Conservation (phyloP, 92 coral and sea anemone genomes). For the Epizoanthus stellaris region DNA sequence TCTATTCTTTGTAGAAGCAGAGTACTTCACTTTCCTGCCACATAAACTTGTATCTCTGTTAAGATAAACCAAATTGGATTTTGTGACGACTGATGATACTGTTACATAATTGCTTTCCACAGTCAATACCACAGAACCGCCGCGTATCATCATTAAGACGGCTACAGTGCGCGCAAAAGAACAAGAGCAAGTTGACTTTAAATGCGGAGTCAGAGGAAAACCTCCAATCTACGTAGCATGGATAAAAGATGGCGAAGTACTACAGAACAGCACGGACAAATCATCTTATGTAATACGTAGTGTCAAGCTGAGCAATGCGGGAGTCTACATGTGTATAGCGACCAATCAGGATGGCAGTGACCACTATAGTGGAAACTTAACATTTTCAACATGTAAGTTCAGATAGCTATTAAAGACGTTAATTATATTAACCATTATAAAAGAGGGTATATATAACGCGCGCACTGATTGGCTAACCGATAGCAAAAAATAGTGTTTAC, state of each 20-base stretch:
- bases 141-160: slow-evolving; percentile 26
- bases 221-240: slow-evolving; percentile 40
- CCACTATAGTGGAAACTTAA: background rate
- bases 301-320: slow-evolving; percentile 46
- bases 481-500: too few relatives aligned
- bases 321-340: slow-evolving; percentile 68
- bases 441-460: too few relatives aligned
- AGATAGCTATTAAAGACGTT: too few relatives aligned
- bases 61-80: too few relatives aligned
- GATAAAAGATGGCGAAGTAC: slow-evolving; percentile 41
- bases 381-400: too few relatives aligned
- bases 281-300: slow-evolving; percentile 8
- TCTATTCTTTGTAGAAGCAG: too few relatives aligned
- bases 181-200: slow-evolving; percentile 18
- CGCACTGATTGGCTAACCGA: too few relatives aligned
- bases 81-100: too few relatives aligned
- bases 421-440: too few relatives aligned
- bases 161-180: slow-evolving; percentile 27
- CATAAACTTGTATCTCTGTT: too few relatives aligned
- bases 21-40: too few relatives aligned
- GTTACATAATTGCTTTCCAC: too few relatives aligned
- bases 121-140: background rate
- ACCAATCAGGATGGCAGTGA: slow-evolving; percentile 62
- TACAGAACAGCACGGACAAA: slow-evolving; percentile 41
- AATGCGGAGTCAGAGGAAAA: slow-evolving; percentile 52